Base-by-base conservation (phyloP, 2,113 vertebrate species). In the Balaeniceps rex region DNA sequence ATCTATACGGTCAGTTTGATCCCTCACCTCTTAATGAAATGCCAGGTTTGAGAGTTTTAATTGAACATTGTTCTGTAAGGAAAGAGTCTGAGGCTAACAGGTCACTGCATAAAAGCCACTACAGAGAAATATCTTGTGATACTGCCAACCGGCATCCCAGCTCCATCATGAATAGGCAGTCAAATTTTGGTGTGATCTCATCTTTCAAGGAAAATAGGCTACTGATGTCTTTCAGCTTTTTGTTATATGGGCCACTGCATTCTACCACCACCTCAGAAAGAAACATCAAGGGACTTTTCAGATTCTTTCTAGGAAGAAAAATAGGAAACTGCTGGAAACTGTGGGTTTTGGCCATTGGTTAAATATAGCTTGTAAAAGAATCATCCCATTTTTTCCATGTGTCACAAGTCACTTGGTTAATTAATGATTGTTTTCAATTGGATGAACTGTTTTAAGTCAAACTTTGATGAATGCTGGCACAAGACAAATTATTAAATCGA, bases 231-330 rank as follows among this genome's bases (percentile, higher is more conserved):
- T 89, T 89, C 54, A 60, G 49, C 63, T 94, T 89, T 70, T 84
- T 70, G 57, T 85, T 87, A 57, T 83, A 55, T 33, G 74, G 66
- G 49, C 63, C 84, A 55, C 87, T 88, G 78, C 84, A 57, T 96
- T 93, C 93, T 84, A 51, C 44, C 28, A 44, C 83, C 31, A 25
- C 42, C 77, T 83, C 78, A 18, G 69, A 91, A 65, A 93, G 71
- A 87, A 63, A 87, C 47, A 87, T 89, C 82, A 83, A 85, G 83
- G 63, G 51, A 49, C 54, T 70, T 82, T 42, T 31, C 54, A 61
- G 54, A 54, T 77, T 88, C 60, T 89, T 84, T 87, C 66, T 86
- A 90, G 66, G 66, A 93, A 91, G 81, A 52, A 96, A 76, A 91
- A 85, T 38, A 88, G 68, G 42, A 80, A 87, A 66, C 77, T 79